A percentile compares a stretch with the other conserved stretches of the same genome.
Evolutionary conservation across 2,888 invertebrate species (phyloP).

Genomic region (Beris chalybata): DNA sequence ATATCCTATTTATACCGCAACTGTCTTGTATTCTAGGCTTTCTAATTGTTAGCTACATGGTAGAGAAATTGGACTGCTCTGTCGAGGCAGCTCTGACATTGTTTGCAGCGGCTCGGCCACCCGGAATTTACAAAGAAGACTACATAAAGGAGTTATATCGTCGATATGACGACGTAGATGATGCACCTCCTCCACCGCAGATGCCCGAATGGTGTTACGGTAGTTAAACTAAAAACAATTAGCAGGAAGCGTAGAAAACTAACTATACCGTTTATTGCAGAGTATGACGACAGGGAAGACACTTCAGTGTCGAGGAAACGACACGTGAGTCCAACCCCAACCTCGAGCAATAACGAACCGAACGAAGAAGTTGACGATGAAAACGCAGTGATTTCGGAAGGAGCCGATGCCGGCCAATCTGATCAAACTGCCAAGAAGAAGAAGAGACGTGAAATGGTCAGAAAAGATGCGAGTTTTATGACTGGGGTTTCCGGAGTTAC

Average conservation of each 20-base stretch:
- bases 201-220: constrained; percentile 87
- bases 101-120: constrained; percentile 74
- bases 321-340: constrained; percentile 8
- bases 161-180: constrained; percentile 76
- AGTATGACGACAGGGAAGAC: constrained; percentile 47
- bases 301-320: constrained; percentile 15
- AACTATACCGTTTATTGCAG: constrained; percentile 37
- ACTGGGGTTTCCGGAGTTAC: constrained; percentile 80
- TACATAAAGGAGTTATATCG: constrained; percentile 86
- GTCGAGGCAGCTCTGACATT: constrained; percentile 79
- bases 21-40: constrained; percentile 62
- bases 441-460: constrained; percentile 59
- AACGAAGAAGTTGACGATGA: constrained; percentile 36
- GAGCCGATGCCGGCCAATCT: constrained; percentile 34
- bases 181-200: constrained; percentile 71
- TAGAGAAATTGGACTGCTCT: constrained; percentile 79
- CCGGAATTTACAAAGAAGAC: constrained; percentile 97
- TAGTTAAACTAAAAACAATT: constrained; percentile 7
- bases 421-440: constrained; percentile 51
- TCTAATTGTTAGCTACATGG: constrained; percentile 87
- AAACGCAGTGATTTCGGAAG: constrained; percentile 35
- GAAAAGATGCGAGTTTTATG: constrained; percentile 78
- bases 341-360: constrained; percentile 14
- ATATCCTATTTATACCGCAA: no score
- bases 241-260: no score